A percentile compares a stretch with the other conserved stretches of the same genome.
phyloP scores from a whole-genome alignment of 2,113 vertebrate species.

The Elgaria multicarinata region DNA sequence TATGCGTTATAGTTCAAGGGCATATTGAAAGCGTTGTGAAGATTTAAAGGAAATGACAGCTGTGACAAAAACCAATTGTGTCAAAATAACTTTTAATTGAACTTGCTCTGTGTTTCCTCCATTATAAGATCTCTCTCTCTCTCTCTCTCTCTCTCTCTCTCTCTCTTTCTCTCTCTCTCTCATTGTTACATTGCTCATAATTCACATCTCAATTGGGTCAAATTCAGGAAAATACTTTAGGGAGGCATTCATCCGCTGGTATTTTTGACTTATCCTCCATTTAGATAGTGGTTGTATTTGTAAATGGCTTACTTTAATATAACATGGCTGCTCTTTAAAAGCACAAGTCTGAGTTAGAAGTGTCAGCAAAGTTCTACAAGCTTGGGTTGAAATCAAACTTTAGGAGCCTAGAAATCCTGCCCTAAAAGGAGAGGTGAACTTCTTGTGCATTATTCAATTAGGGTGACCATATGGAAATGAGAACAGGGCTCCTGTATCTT shows the following conservation, averaged over 20 bases:
- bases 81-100: conserved; percentile 57
- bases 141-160: conserved; percentile 3
- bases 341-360: neutral
- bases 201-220: neutral
- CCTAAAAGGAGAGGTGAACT: neutral
- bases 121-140: conserved; percentile 10
- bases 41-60: conserved; percentile 30
- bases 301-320: neutral
- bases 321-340: neutral
- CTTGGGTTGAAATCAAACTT: neutral
- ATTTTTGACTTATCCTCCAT: neutral
- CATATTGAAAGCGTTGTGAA: conserved; percentile 29
- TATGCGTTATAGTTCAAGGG: conserved; percentile 23
- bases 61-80: neutral
- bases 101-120: conserved; percentile 6
- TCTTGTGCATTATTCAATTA: neutral
- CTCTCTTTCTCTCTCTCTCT: neutral
- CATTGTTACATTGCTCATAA: neutral
- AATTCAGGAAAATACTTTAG: neutral
- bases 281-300: neutral
- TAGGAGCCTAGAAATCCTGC: neutral
- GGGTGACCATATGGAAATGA: too few relatives aligned
- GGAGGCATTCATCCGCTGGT: neutral
- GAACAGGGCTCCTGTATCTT: too few relatives aligned
- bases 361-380: neutral